Percentiles rank a stretch among this genome's conserved stretches.
Conservation (phyloP, 2,888 invertebrate genomes). For the Pristionchus fissidentatus region DNA sequence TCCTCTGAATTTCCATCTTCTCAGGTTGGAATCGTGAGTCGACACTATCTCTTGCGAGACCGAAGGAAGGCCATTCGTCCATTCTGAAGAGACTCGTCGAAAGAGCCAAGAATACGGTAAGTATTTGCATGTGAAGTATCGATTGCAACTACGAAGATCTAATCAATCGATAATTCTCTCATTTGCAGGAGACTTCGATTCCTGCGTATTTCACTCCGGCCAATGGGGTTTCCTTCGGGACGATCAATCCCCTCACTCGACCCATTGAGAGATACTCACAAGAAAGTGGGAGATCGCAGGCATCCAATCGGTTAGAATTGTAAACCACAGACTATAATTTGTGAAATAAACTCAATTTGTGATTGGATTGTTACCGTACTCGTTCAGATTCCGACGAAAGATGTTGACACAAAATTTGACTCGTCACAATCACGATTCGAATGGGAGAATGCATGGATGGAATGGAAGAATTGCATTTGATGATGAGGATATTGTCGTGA, state of each 20-base stretch:
- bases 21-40: conserved; percentile 62
- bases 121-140: not conserved
- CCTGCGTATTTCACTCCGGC: conserved; percentile 50
- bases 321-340: not conserved
- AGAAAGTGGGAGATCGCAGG: not conserved
- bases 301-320: conserved; percentile 19
- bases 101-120: conserved; percentile 48
- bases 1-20: conserved; percentile 23
- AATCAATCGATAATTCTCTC: not conserved
- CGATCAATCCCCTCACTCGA: conserved; percentile 17
- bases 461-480: conserved; percentile 44
- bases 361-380: not conserved
- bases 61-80: conserved; percentile 53
- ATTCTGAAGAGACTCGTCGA: conserved; percentile 57
- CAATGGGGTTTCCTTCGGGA: conserved; percentile 56
- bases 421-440: conserved; percentile 1
- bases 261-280: not conserved
- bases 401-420: conserved; percentile 45
- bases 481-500: conserved; percentile 54
- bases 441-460: not conserved
- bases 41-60: conserved; percentile 56
- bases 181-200: conserved; percentile 49
- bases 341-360: not conserved
- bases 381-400: conserved; percentile 37
- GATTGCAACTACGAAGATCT: no score